phyloP scores from a whole-genome alignment of 1,140 invertebrate genomes.

The Pentalonia nigronervosa region DNA sequence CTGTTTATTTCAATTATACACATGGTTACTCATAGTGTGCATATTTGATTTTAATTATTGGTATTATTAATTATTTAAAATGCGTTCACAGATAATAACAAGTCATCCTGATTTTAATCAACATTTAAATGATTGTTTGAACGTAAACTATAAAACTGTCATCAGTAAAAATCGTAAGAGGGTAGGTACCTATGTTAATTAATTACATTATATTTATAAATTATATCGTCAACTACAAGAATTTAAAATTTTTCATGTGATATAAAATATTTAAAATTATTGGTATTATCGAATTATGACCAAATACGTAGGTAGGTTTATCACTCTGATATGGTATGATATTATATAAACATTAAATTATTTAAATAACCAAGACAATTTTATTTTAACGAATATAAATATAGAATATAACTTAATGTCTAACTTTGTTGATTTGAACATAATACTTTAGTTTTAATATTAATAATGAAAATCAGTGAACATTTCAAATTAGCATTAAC shows the following conservation, averaged over 20 bases:
- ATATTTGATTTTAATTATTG: slow-evolving; percentile 9
- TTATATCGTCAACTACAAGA: neutral
- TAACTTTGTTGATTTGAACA: neutral
- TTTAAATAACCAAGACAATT: neutral
- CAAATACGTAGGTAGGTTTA: too few relatives aligned
- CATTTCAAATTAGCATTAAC: neutral
- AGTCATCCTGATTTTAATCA: slow-evolving; percentile 7
- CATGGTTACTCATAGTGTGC: neutral
- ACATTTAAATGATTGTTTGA: neutral
- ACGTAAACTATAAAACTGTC: neutral
- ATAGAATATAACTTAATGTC: neutral
- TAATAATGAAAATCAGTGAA: neutral
- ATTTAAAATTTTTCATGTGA: neutral
- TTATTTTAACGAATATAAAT: neutral
- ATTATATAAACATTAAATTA: slow-evolving; percentile 10
- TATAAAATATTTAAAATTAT: neutral
- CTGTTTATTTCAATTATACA: slow-evolving; percentile 3
- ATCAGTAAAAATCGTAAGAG: neutral
- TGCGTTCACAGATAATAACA: neutral
- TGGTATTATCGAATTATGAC: neutral
- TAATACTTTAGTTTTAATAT: too few relatives aligned
- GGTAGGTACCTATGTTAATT: neutral
- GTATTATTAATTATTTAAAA: neutral
- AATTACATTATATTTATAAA: neutral
- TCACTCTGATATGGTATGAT: too few relatives aligned